These are phyloP conservation scores for Apoda limacodes DNA, from an alignment of 2,888 invertebrate species.

Conservation along the genomic window DNA sequence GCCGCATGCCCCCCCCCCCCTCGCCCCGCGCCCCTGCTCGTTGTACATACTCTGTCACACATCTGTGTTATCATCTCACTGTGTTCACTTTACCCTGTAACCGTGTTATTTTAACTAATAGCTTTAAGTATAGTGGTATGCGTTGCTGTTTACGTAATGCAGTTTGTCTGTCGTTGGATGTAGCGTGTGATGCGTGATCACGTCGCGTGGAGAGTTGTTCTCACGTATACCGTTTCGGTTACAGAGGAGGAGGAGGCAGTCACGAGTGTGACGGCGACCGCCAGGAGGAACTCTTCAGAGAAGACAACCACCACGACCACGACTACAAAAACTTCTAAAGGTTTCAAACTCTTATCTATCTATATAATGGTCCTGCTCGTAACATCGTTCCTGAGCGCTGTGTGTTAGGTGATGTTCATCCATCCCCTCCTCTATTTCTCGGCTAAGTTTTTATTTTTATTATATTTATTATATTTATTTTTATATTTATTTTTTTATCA, in stretches of 20 bases:
- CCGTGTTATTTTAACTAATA: constrained; percentile 64
- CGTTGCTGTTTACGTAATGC: constrained; percentile 56
- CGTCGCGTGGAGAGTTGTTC: no score
- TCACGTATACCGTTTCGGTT: constrained; percentile 23
- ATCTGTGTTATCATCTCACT: constrained; percentile 44
- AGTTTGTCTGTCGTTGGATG: no score
- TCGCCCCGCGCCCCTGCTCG: constrained; percentile 27
- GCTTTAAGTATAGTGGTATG: constrained; percentile 54
- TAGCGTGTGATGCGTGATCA: constrained; percentile 6
- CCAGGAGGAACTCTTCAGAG: constrained; percentile 62
- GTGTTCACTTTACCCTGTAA: constrained; percentile 46
- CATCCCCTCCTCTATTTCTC: no score
- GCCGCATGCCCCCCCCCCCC: constrained; percentile 24
- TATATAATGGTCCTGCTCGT: no score
- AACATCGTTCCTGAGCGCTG: no score
- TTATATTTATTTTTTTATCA: no score
- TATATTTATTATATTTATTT: no score
- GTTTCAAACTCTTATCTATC: constrained; percentile 40
- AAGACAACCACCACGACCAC: constrained; percentile 69
- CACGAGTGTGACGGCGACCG: constrained; percentile 60
- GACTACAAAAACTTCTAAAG: constrained; percentile 72
- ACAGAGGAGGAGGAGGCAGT: constrained; percentile 62
- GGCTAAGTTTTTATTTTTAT: no score
- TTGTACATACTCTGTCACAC: constrained; percentile 50
- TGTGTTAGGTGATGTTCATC: no score